Base-by-base conservation (phyloP, 2,888 invertebrate genomes). In the Conistra vaccinii region DNA sequence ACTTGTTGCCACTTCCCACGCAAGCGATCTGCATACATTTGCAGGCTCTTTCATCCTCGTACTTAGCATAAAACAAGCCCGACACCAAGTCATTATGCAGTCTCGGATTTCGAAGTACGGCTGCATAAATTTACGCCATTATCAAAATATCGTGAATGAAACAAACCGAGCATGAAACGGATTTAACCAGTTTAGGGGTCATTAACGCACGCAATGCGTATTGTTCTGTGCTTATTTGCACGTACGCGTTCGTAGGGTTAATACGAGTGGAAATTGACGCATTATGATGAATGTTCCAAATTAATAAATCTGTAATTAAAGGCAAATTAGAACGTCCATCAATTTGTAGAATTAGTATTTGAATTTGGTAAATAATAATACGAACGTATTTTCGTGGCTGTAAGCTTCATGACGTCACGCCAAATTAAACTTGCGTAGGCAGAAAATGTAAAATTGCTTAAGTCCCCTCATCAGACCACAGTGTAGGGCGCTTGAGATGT, bases 1-100 rank as follows among this genome's bases (percentile, higher is more conserved):
- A 96, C 96, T 95, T 95, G 96, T 96, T 96, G 96, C 93, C 92
- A 93, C 95, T 95, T 95, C 96, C 95, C 96, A 96, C 96, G 96
- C 95, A 92, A 92, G 87, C 92, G 93, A 94, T 95, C 94, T 95
- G 95, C 95, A 96, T 96, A 95, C 90, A 95, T 94, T 93, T 94
- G 91, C 94, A 92, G 92, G 93, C 93, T 94, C 95, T 95, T 95
- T 94, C 93, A 93, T 94, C 92, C 92, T 91, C 91, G 92, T 90
- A 93, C 91, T 96, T 96, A 95, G 95, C 96, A 96, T 96, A 95
- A 95, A 96, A 96, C 96, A 96, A 95, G 95, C 90, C 92, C 92
- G 92, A 95, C 95, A 95, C 91, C 90, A 87, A 93, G 94, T 94
- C 95, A 95, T 96, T 96, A 95, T 95, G 94, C 95, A 94, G 93